Evolutionary conservation across 1,140 invertebrate genomes (phyloP).

Genomic region (Reticulitermes speratus): DNA sequence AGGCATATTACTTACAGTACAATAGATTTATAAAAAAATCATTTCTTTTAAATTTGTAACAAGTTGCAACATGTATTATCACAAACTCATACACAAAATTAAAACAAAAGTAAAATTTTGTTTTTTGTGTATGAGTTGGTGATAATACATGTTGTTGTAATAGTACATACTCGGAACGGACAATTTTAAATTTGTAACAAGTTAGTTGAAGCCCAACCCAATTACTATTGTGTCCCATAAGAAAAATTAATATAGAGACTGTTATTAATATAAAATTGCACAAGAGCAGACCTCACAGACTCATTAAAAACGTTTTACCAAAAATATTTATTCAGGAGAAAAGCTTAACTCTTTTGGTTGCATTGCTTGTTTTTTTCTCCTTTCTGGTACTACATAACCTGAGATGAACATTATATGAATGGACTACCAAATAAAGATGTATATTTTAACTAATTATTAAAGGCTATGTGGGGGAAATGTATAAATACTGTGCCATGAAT

Average conservation of each 20-base stretch:
- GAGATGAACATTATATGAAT: slow-evolving; percentile 5
- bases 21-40: too few species aligned
- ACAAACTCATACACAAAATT: too few species aligned
- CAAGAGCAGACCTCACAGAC: background rate
- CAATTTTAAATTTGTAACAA: too few species aligned
- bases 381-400: background rate
- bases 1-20: too few species aligned
- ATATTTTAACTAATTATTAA: background rate
- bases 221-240: background rate
- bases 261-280: background rate
- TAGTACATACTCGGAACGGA: too few species aligned
- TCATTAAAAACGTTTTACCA: background rate
- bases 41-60: too few species aligned
- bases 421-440: background rate
- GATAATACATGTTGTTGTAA: too few species aligned
- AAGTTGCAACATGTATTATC: too few species aligned
- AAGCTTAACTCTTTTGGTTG: background rate
- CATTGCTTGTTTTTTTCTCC: background rate
- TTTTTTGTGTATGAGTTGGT: too few species aligned
- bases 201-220: background rate
- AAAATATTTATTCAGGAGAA: background rate
- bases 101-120: too few species aligned
- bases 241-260: background rate
- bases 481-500: background rate
- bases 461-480: background rate